These are phyloP conservation scores for Danio aesculapii DNA, from an alignment of 2,797 vertebrate genomes.

Conservation along the genomic window DNA sequence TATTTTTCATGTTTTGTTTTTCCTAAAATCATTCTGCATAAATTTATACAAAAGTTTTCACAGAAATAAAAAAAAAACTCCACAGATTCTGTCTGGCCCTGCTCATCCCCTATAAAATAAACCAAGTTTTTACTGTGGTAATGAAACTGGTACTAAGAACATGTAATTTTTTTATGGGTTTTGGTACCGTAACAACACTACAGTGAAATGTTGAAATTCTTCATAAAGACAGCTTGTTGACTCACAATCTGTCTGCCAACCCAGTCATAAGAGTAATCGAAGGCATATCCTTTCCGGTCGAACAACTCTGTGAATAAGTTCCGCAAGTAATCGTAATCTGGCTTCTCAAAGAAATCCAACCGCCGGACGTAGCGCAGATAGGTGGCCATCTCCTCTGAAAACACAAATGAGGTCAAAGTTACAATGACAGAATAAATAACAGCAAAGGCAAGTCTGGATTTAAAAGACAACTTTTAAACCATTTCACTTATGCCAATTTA, in stretches of 20 bases:
- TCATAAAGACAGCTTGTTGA: slow-evolving; percentile 53
- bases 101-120: no score
- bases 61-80: no score
- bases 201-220: neutral
- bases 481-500: no score
- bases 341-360: slow-evolving; percentile 98
- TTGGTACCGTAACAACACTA: no score
- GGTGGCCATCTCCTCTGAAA: slow-evolving; percentile 97
- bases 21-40: no score
- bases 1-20: no score
- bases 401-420: neutral
- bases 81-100: no score
- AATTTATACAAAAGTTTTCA: no score
- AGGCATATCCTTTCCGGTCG: slow-evolving; percentile 96
- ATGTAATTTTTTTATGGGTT: no score
- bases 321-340: slow-evolving; percentile 96
- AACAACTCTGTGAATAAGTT: slow-evolving; percentile 97
- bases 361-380: slow-evolving; percentile 96
- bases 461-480: neutral
- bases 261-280: slow-evolving; percentile 98
- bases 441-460: neutral
- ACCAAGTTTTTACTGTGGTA: no score
- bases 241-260: slow-evolving; percentile 98
- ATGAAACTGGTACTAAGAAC: no score
- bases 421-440: neutral